Base-by-base conservation (phyloP, 1,140 invertebrate species). In the Diachasma alloeum region DNA sequence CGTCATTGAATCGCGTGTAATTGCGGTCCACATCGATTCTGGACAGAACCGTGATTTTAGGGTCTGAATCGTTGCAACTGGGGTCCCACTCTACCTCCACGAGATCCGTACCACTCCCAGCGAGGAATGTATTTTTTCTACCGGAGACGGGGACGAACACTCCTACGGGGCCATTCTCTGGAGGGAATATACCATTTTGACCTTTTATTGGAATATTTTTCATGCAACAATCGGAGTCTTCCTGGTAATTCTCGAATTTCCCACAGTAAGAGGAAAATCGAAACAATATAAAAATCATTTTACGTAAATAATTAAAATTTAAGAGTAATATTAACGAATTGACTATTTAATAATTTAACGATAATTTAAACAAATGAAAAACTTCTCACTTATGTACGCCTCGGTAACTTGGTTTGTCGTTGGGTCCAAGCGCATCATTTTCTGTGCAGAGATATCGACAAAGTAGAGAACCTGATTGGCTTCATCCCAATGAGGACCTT, bases 1-100 rank as follows among this genome's bases (percentile, higher is more conserved):
- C 97, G 87, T 97, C 96, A 83, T 98, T 98, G 78, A 96, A 93
- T 81, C 95, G 90, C 81, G 94, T 96, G 0, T 84, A 87, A 0
- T 87, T 85, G 63, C 88, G 86, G 46, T 92, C 88, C 0, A 84
- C 78, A 46, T 96, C 94, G 0, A 96, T 92, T 56, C 92, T 91
- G 0, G 90, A 89, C 13, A 91, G 68, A 22, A 91, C 86, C 10
- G 89, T 88, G 46, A 91, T 80, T 11, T 91, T 78, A 6, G 91
- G 90, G 24, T 87, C 88, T 1, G 91, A 88, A 0, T 83, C 80
- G 24, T 91, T 86, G 0, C 89, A 86, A 17, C 90, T 83, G 0
- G 92, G 93, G 79, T 93, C 89, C 95, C 95, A 97, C 77, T 91
- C 88, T 0, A 97, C 85, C 37, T 93, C 84, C 1, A 93, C 83